Evolutionary conservation across 2,888 invertebrate species (phyloP).

Genomic region (Ennomos erosarius): DNA sequence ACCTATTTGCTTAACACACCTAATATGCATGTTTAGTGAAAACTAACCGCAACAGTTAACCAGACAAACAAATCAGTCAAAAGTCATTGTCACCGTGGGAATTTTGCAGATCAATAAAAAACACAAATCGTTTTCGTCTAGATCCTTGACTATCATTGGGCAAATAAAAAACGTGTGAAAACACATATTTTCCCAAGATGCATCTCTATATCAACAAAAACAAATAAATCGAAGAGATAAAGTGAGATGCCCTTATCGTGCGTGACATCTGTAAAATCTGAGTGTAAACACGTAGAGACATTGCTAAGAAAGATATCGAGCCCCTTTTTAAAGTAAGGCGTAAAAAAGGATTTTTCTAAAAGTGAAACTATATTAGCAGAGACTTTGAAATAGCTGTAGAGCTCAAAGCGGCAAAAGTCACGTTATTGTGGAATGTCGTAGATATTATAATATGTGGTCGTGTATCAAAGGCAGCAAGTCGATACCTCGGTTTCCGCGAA

Average conservation of each 20-base stretch:
- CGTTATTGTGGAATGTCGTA: slow-evolving; percentile 36
- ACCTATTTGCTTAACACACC: not conserved
- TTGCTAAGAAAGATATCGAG: slow-evolving; percentile 6
- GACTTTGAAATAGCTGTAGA: slow-evolving; percentile 2
- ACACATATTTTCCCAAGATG: slow-evolving; percentile 25
- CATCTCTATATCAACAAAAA: slow-evolving; percentile 28
- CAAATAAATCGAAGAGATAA: slow-evolving; percentile 28
- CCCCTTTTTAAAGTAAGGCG: no score
- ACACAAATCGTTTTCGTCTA: slow-evolving; percentile 5
- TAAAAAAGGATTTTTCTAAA: no score
- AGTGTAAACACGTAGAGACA: slow-evolving; percentile 9
- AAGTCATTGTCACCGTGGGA: slow-evolving; percentile 13
- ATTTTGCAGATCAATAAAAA: slow-evolving; percentile 9
- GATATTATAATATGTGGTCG: slow-evolving; percentile 30
- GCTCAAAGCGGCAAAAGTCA: slow-evolving; percentile 27
- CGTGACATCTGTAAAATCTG: slow-evolving; percentile 23
- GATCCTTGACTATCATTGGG: slow-evolving; percentile 17
- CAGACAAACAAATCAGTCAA: slow-evolving; percentile 20
- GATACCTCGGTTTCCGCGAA: slow-evolving; percentile 65
- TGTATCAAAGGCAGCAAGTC: slow-evolving; percentile 48
- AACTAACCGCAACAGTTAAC: slow-evolving; percentile 31
- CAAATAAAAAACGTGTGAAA: slow-evolving; percentile 26
- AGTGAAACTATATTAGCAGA: not conserved
- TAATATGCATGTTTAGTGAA: slow-evolving; percentile 18
- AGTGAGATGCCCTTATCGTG: slow-evolving; percentile 18